phyloP scores from a whole-genome alignment of 1,140 invertebrate species.

The Pentalonia nigronervosa region DNA sequence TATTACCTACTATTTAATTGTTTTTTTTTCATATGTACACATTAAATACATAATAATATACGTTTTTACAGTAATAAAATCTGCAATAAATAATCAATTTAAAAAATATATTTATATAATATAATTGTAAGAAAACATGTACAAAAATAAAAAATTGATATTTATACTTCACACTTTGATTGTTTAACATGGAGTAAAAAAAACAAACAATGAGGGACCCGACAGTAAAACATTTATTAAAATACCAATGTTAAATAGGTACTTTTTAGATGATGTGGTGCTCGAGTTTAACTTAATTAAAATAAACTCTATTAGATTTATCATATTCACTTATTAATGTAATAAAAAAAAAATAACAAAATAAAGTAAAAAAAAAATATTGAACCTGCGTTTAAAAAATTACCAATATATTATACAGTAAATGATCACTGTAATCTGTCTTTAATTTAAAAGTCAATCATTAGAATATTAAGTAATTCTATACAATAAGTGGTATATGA shows the following conservation, averaged over 20 bases:
- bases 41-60: not conserved
- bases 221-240: not conserved
- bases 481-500: no score
- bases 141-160: conserved; percentile 9
- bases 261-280: not conserved
- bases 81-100: not conserved
- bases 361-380: not conserved
- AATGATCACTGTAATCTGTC: conserved; percentile 2
- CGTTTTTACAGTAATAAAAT: not conserved
- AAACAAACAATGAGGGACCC: not conserved
- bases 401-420: not conserved
- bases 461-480: no score
- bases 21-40: not conserved
- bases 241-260: not conserved
- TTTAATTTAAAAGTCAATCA: not conserved
- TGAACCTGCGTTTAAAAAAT: not conserved
- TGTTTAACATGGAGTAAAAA: not conserved
- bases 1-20: not conserved
- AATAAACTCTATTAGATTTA: not conserved
- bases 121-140: not conserved
- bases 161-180: not conserved
- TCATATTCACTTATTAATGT: not conserved
- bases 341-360: conserved; percentile 10
- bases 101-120: not conserved
- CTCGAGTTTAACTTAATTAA: not conserved